Base-by-base conservation (phyloP, 2,113 vertebrate species). In the Paraplagusia blochii region DNA sequence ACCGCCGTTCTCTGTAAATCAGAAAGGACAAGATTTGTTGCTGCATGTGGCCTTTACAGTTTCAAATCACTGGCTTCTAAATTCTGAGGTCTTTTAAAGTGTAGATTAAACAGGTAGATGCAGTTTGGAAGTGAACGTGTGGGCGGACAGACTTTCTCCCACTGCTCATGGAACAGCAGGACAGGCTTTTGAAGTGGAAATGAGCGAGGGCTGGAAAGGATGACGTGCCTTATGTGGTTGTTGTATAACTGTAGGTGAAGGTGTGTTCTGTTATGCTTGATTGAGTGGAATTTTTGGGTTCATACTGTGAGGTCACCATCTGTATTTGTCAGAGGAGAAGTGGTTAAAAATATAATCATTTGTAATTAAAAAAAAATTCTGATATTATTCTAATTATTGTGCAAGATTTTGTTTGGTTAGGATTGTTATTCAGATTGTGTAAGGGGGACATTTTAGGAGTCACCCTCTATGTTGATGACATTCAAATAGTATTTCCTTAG, bases 171-270 rank as follows among this genome's bases (percentile, higher is more conserved):
- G 46, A 77, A 53, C 72, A 71, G 69, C 69, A 73, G 79, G 67
- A 63, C 71, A 22, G 66, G 13, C 48, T 76, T 79, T 85, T 85
- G 76, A 88, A 86, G 81, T 88, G 86, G 75, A 86, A 87, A 86
- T 89, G 72, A 80, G 74, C 51, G 38, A 11, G 53, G 52, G 15
- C 39, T 43, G 12, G 15, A 63, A 11, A 55, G 52, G 15, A 45
- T 43, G 12, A 17, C 59, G 18, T 38, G 58, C 49, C 73, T 66
- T 52, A 49, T 66, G 61, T 52, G 9, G 35, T n/a, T 54, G 55
- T 68, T 46, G 22, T 29, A 6, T 29, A 29, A 29, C 22, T 29
- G 22, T 29, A 29, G 6, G 22, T 29, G 22, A 29, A 29, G 22
- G 22, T 29, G 22, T 29, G 22, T 29, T 29, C 22, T 29, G 22